phyloP scores from a whole-genome alignment of 1,140 invertebrate species.

The Lethrus apterus region DNA sequence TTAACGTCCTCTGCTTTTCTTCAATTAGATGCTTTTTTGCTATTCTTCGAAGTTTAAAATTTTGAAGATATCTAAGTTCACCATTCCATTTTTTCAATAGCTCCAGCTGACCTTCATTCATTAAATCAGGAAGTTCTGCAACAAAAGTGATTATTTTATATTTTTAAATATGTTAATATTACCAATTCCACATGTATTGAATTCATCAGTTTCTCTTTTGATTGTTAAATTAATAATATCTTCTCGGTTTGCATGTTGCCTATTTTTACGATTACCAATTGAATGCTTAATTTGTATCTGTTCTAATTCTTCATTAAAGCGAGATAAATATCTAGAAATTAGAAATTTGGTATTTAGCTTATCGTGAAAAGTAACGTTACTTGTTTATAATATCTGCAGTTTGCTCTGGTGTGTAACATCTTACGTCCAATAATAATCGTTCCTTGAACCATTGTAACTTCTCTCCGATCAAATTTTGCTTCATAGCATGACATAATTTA shows the following conservation, averaged over 20 bases:
- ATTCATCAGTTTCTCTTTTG: slow-evolving; percentile 61
- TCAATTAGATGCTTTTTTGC: slow-evolving; percentile 37
- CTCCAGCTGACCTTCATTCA: slow-evolving; percentile 48
- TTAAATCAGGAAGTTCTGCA: slow-evolving; percentile 58
- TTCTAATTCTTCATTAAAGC: slow-evolving; percentile 69
- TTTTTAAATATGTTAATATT: slow-evolving; percentile 14
- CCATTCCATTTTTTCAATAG: slow-evolving; percentile 60
- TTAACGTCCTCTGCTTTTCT: too few species aligned
- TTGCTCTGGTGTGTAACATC: slow-evolving; percentile 49
- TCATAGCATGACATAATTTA: slow-evolving; percentile 56
- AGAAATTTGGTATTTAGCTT: slow-evolving; percentile 2
- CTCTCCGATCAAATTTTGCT: slow-evolving; percentile 62
- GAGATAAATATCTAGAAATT: slow-evolving; percentile 45
- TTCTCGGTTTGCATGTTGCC: slow-evolving; percentile 67
- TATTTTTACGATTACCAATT: slow-evolving; percentile 58
- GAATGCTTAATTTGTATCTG: slow-evolving; percentile 69
- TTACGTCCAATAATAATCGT: slow-evolving; percentile 47
- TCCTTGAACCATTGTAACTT: slow-evolving; percentile 64
- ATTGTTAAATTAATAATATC: slow-evolving; percentile 65
- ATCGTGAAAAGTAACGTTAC: slow-evolving; percentile 39
- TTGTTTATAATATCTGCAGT: slow-evolving; percentile 51
- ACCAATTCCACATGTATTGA: slow-evolving; percentile 64
- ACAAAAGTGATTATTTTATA: slow-evolving; percentile 14
- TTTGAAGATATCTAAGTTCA: slow-evolving; percentile 54
- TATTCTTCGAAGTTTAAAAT: slow-evolving; percentile 58